A percentile compares a stretch with the other conserved stretches of the same genome.
These are phyloP conservation scores for Lymantria monacha DNA, from an alignment of 2,888 invertebrate species.

Conservation along the genomic window DNA sequence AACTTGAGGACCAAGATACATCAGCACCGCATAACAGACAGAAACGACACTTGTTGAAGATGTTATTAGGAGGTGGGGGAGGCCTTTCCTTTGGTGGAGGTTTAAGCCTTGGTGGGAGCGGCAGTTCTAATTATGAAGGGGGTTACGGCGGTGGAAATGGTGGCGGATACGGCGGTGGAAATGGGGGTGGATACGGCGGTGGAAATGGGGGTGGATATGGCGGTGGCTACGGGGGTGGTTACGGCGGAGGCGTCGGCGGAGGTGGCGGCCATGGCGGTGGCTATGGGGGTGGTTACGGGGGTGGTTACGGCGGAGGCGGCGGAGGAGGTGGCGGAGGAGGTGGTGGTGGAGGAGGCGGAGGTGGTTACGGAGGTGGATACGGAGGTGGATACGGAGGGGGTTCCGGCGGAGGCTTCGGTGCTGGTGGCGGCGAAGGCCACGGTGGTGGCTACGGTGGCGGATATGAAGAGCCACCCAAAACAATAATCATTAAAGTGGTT, in stretches of 20 bases:
- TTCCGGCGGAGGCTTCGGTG: constrained; percentile 16
- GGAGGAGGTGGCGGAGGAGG: neutral
- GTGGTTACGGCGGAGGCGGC: constrained; percentile 30
- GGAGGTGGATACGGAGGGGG: constrained; percentile 16
- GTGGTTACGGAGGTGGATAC: constrained; percentile 35
- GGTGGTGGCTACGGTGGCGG: constrained; percentile 27
- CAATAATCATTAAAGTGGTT: constrained; percentile 48
- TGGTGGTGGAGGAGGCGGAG: constrained; percentile 27
- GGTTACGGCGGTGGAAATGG: constrained; percentile 39
- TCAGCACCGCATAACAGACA: constrained; percentile 47
- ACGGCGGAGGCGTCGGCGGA: constrained; percentile 29
- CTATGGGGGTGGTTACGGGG: constrained; percentile 31
- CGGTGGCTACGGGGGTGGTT: constrained; percentile 40
- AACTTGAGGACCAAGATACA: constrained; percentile 66
- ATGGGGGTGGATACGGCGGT: constrained; percentile 28
- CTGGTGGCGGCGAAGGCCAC: constrained; percentile 20
- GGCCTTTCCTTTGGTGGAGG: constrained; percentile 30
- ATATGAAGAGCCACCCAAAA: constrained; percentile 50
- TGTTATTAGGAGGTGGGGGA: constrained; percentile 36
- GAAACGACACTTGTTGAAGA: constrained; percentile 52
- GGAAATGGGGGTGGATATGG: constrained; percentile 34
- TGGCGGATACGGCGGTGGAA: constrained; percentile 17
- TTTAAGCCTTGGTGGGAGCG: constrained; percentile 19
- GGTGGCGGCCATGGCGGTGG: constrained; percentile 10
- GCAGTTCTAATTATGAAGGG: constrained; percentile 15